phyloP scores from a whole-genome alignment of 92 coral and sea anemone genomes.

The Siderastrea siderea region DNA sequence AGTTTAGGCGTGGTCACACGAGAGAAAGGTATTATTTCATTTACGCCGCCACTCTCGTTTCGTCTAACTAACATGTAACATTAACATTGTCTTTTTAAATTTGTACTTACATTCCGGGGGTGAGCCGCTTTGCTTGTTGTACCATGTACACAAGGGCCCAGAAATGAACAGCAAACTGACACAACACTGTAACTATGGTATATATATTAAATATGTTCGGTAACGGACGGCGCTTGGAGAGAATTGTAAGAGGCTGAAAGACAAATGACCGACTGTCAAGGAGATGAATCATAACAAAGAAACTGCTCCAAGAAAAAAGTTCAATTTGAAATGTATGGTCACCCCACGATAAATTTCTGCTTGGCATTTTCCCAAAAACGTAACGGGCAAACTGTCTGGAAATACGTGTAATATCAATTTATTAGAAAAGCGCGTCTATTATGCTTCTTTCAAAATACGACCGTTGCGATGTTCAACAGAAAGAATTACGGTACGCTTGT shows the following conservation, averaged over 20 bases:
- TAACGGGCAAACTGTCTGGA: too few species aligned
- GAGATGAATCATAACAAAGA: not conserved
- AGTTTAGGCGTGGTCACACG: too few species aligned
- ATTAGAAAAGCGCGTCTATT: too few species aligned
- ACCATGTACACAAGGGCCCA: slow-evolving; percentile 89
- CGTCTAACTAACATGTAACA: too few species aligned
- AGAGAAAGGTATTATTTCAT: too few species aligned
- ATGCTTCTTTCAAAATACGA: too few species aligned
- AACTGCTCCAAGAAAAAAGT: not conserved
- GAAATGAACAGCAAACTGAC: slow-evolving; percentile 97
- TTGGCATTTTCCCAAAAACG: too few species aligned
- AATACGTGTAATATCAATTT: too few species aligned
- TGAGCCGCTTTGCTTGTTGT: slow-evolving; percentile 91
- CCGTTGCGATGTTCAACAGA: too few species aligned
- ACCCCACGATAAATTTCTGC: too few species aligned
- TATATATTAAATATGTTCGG: slow-evolving; percentile 96
- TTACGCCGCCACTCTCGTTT: not conserved
- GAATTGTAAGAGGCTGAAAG: slow-evolving; percentile 85
- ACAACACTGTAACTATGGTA: slow-evolving; percentile 89
- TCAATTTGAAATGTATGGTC: too few species aligned
- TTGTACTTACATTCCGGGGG: slow-evolving; percentile 60
- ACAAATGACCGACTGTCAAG: not conserved
- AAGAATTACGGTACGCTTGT: too few species aligned
- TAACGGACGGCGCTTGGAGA: slow-evolving; percentile 94
- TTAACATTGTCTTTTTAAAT: not conserved